Percentiles rank a stretch among this genome's conserved stretches.
Evolutionary conservation across 2,888 invertebrate species (phyloP).

Genomic region (Eurois occulta): DNA sequence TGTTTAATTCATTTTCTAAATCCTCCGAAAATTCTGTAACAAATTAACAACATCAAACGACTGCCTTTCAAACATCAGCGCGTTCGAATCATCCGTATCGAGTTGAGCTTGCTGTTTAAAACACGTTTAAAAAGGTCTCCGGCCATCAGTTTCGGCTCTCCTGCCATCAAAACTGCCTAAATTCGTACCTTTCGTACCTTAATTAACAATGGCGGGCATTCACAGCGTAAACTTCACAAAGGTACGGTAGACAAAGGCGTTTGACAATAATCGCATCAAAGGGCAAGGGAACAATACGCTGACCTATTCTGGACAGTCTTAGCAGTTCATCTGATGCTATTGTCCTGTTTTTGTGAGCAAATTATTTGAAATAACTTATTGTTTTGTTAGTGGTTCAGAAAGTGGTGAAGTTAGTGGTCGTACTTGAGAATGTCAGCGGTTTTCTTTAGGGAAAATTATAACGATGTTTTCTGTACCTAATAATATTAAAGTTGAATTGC

Average conservation of each 20-base stretch:
- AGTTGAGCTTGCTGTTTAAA: slow-evolving; percentile 17
- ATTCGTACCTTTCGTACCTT: slow-evolving; percentile 52
- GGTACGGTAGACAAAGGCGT: slow-evolving; percentile 66
- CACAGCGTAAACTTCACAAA: slow-evolving; percentile 62
- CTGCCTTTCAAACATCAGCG: slow-evolving; percentile 16
- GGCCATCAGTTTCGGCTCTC: slow-evolving; percentile 29
- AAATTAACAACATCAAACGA: slow-evolving; percentile 45
- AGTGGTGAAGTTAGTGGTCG: background rate
- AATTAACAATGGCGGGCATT: slow-evolving; percentile 61
- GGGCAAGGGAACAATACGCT: slow-evolving; percentile 64
- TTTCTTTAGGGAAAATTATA: background rate
- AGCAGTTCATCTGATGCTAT: slow-evolving; percentile 51
- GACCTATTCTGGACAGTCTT: slow-evolving; percentile 62
- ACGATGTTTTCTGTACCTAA: background rate
- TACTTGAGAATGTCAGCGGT: background rate
- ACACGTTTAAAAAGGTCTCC: slow-evolving; percentile 38
- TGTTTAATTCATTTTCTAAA: slow-evolving; percentile 31
- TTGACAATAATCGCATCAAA: slow-evolving; percentile 70
- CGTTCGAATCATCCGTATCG: slow-evolving; percentile 23
- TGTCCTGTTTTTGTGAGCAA: slow-evolving; percentile 51
- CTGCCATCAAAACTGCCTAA: slow-evolving; percentile 54
- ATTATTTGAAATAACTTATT: slow-evolving; percentile 44
- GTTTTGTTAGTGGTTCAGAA: slow-evolving; percentile 16
- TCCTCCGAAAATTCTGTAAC: slow-evolving; percentile 7
- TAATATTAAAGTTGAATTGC: background rate